A percentile compares a stretch with the other conserved stretches of the same genome.
These are phyloP conservation scores for Pyrochroa serraticornis DNA, from an alignment of 2,888 invertebrate species.

Conservation along the genomic window DNA sequence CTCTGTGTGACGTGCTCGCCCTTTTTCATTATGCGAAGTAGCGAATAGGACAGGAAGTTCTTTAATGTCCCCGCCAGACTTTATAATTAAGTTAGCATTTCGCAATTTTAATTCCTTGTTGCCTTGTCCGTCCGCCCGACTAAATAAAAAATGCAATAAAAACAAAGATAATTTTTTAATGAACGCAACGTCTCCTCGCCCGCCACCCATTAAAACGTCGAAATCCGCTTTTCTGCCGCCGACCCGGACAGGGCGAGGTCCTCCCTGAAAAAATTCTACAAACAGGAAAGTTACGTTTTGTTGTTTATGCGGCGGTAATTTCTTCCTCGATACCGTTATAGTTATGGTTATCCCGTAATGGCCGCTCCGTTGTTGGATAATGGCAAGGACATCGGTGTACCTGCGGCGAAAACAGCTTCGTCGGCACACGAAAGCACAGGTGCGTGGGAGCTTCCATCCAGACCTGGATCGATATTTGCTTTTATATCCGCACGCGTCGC, in stretches of 20 bases:
- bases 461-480: slow-evolving; percentile 31
- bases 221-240: background rate
- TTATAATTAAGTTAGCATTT: slow-evolving; percentile 28
- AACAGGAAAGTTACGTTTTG: slow-evolving; percentile 2
- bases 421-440: slow-evolving; percentile 30
- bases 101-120: slow-evolving; percentile 19
- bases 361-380: slow-evolving; percentile 5
- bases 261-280: background rate
- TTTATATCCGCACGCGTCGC: slow-evolving; percentile 12
- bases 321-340: background rate
- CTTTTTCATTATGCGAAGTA: slow-evolving; percentile 14
- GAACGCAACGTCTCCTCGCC: background rate
- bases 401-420: slow-evolving; percentile 16
- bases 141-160: slow-evolving; percentile 14
- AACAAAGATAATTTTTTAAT: slow-evolving; percentile 10
- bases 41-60: slow-evolving; percentile 24
- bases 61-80: slow-evolving; percentile 16
- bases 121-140: background rate
- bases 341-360: slow-evolving; percentile 10
- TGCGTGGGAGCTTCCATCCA: slow-evolving; percentile 30
- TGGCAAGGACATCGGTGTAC: slow-evolving; percentile 12
- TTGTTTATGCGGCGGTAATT: slow-evolving; percentile 10
- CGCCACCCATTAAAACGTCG: background rate
- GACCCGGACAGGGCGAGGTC: background rate
- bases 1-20: too few species aligned